These are phyloP conservation scores for Simalia tracyae DNA, from an alignment of 2,797 vertebrate genomes.

Conservation along the genomic window DNA sequence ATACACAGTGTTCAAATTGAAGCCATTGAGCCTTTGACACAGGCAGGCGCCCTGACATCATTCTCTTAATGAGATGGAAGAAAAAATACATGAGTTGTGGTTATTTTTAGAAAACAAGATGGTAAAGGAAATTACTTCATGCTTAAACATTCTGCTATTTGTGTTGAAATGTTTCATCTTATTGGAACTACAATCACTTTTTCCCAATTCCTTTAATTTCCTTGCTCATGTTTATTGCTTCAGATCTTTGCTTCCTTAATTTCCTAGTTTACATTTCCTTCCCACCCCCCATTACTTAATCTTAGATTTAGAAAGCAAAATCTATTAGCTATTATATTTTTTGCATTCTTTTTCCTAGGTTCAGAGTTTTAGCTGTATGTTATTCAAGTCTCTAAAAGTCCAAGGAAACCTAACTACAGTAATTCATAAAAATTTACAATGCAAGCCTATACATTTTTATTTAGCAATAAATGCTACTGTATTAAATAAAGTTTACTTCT, in stretches of 20 bases:
- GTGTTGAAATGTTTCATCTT: slow-evolving; percentile 2
- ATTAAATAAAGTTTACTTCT: not conserved
- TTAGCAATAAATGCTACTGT: not conserved
- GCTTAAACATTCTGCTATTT: slow-evolving; percentile 3
- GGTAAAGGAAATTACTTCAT: slow-evolving; percentile 19
- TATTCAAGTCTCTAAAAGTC: not conserved
- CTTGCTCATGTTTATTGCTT: not conserved
- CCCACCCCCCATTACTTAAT: not conserved
- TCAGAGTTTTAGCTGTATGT: not conserved
- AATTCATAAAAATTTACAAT: not conserved
- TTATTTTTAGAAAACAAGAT: slow-evolving; percentile 27
- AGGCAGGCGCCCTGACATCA: slow-evolving; percentile 20
- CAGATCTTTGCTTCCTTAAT: not conserved
- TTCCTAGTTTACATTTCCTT: not conserved
- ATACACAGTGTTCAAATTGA: slow-evolving; percentile 30
- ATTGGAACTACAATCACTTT: not conserved
- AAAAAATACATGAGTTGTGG: not conserved
- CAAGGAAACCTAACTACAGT: not conserved
- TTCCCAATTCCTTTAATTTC: not conserved
- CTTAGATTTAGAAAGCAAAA: not conserved
- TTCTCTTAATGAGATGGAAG: slow-evolving; percentile 29
- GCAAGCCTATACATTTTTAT: not conserved
- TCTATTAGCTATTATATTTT: not conserved
- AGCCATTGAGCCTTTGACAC: slow-evolving; percentile 26
- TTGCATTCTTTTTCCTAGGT: not conserved